Percentiles rank a stretch among this genome's conserved stretches.
These are phyloP conservation scores for Poecilia gillii DNA, from an alignment of 2,797 vertebrate species.

Conservation along the genomic window DNA sequence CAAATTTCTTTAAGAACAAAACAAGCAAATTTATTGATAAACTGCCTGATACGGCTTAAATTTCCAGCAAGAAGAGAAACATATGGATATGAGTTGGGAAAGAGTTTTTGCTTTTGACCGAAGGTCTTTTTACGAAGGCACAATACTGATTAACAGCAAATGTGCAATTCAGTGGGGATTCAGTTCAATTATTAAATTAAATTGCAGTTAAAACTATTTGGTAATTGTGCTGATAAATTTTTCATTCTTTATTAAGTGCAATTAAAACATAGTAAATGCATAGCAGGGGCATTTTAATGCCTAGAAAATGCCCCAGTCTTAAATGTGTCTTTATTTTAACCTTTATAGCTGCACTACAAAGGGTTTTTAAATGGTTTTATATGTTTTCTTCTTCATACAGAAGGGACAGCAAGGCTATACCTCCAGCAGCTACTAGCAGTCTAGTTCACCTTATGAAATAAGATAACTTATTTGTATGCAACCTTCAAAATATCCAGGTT, in stretches of 20 bases:
- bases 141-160: neutral
- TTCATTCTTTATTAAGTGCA: neutral
- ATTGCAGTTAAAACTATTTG: neutral
- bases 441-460: neutral
- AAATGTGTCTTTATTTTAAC: neutral
- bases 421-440: neutral
- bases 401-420: neutral
- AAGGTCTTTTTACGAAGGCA: neutral
- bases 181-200: neutral
- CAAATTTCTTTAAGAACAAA: neutral
- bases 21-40: neutral
- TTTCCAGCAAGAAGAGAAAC: neutral
- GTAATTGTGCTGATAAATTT: neutral
- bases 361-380: neutral
- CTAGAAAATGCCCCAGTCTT: neutral
- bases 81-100: neutral
- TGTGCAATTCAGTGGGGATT: neutral
- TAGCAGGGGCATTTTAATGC: neutral
- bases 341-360: neutral
- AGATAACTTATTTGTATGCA: neutral
- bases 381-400: neutral
- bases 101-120: neutral
- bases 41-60: neutral
- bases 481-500: neutral
- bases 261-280: neutral